phyloP scores from a whole-genome alignment of 1,140 invertebrate species.

The Amphibalanus amphitrite region DNA sequence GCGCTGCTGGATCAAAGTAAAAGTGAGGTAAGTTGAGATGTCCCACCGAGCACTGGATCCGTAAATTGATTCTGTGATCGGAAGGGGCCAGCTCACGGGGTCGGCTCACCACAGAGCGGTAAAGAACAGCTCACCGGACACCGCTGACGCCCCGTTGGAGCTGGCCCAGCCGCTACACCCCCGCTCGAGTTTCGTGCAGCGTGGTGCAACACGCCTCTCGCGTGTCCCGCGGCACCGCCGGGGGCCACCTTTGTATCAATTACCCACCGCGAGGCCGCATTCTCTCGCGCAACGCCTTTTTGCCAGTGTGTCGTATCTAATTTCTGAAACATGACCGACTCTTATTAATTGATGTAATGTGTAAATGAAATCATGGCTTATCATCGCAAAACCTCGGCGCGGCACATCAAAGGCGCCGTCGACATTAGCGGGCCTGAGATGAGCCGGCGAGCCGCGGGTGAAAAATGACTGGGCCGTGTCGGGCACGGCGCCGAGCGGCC shows the following conservation, averaged over 20 bases:
- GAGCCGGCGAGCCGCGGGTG: neutral
- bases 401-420: neutral
- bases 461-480: neutral
- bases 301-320: neutral
- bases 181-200: neutral
- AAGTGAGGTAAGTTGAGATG: too few species aligned
- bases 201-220: neutral
- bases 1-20: too few species aligned
- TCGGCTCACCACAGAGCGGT: neutral
- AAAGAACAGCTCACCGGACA: neutral
- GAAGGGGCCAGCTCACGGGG: too few species aligned
- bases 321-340: slow-evolving; percentile 1
- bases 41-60: neutral
- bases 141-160: neutral
- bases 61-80: too few species aligned
- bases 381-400: slow-evolving; percentile 1
- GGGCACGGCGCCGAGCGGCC: too few species aligned
- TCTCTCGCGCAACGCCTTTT: neutral
- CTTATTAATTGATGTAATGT: slow-evolving; percentile 1
- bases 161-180: too few species aligned
- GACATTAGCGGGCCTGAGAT: neutral
- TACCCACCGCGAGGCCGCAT: neutral
- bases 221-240: too few species aligned
- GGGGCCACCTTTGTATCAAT: neutral
- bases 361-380: slow-evolving; percentile 2